Conservation (phyloP, 2,888 invertebrate genomes). For the Hypomecis punctinalis region DNA sequence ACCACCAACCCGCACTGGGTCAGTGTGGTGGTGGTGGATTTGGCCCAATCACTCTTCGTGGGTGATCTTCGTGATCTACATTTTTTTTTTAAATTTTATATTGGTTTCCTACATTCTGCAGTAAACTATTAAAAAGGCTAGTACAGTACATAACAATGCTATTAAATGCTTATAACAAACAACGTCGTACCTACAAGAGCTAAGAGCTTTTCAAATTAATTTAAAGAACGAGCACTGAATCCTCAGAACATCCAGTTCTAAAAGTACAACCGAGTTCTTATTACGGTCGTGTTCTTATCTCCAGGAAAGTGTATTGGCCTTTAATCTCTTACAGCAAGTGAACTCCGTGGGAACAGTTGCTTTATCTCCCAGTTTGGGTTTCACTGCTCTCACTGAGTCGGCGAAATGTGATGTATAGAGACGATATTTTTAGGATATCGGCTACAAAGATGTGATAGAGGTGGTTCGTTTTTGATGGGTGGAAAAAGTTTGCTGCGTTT, state of each 20-base stretch:
- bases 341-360: constrained; percentile 42
- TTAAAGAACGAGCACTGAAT: constrained; percentile 37
- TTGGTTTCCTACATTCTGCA: no score
- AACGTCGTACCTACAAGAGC: constrained; percentile 27
- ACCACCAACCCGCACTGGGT: no score
- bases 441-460: constrained; percentile 4
- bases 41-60: no score
- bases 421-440: constrained; percentile 40
- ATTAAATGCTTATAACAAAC: background rate
- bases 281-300: constrained; percentile 49
- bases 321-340: constrained; percentile 54
- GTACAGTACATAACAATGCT: no score
- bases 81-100: no score
- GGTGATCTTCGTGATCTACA: no score
- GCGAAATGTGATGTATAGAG: constrained; percentile 48
- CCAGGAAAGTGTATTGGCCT: constrained; percentile 46
- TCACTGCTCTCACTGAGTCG: constrained; percentile 50
- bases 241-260: constrained; percentile 37
- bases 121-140: no score
- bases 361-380: constrained; percentile 32
- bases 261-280: constrained; percentile 47
- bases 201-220: constrained; percentile 28
- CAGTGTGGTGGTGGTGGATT: no score
- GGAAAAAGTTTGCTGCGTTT: no score
- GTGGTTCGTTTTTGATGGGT: no score